phyloP scores from a whole-genome alignment of 1,140 invertebrate species.

The Nilaparvata lugens region DNA sequence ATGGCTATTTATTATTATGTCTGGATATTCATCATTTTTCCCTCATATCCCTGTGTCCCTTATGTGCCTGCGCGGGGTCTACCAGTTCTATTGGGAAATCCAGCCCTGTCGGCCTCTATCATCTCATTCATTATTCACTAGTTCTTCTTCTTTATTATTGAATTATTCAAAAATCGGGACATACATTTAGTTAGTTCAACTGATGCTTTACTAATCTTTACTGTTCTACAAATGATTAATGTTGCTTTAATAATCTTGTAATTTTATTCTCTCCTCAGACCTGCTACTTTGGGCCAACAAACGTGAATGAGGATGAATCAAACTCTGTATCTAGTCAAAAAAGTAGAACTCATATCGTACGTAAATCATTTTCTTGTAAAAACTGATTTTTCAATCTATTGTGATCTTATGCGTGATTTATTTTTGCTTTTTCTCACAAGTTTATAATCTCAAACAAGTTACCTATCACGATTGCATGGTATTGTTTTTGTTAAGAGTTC shows the following conservation, averaged over 20 bases:
- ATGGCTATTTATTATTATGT: too few species aligned
- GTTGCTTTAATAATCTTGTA: not conserved
- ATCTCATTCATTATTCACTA: too few species aligned
- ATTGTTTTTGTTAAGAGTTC: not conserved
- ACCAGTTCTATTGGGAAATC: too few species aligned
- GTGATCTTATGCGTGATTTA: not conserved
- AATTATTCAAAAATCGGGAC: too few species aligned
- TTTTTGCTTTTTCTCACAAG: not conserved
- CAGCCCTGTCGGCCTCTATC: too few species aligned
- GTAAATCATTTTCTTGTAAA: not conserved
- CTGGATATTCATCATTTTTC: too few species aligned
- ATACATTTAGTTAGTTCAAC: too few species aligned
- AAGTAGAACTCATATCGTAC: not conserved
- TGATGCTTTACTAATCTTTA: too few species aligned
- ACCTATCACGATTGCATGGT: not conserved
- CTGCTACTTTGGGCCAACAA: slow-evolving; percentile 7
- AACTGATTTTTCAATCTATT: not conserved
- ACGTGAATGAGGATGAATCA: slow-evolving; percentile 2
- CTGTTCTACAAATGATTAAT: too few species aligned
- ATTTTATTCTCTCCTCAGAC: not conserved
- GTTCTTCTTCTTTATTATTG: too few species aligned
- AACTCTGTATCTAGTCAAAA: not conserved
- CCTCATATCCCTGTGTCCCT: too few species aligned
- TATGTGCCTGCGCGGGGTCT: too few species aligned
- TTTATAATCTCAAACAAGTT: not conserved